These are phyloP conservation scores for Metellina segmentata DNA, from an alignment of 2,888 invertebrate species.

Conservation along the genomic window DNA sequence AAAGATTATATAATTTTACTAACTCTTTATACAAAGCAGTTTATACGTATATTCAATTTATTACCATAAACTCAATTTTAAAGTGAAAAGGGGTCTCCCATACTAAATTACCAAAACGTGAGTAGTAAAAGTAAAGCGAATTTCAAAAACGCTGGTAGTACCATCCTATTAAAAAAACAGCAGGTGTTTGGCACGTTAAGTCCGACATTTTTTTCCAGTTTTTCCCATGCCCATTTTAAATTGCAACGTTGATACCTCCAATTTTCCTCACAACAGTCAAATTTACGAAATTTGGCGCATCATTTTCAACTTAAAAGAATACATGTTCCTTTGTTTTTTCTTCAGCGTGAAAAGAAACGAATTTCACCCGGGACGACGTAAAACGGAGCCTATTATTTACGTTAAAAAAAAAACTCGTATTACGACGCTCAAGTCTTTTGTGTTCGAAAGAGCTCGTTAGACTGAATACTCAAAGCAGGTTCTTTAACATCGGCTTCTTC, in stretches of 20 bases:
- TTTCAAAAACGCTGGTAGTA: too few relatives aligned
- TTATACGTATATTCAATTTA: too few relatives aligned
- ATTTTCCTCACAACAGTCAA: not conserved
- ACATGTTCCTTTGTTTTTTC: not conserved
- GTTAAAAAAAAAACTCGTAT: slow-evolving; percentile 13
- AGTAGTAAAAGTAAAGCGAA: too few relatives aligned
- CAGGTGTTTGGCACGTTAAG: too few relatives aligned
- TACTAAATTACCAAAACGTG: not conserved
- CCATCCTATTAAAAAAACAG: too few relatives aligned
- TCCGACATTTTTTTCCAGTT: too few relatives aligned
- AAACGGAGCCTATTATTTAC: slow-evolving; percentile 15
- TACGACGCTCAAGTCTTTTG: slow-evolving; percentile 13
- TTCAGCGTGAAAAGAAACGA: not conserved
- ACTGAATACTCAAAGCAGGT: slow-evolving; percentile 10
- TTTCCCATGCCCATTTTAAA: not conserved
- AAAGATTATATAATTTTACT: too few relatives aligned
- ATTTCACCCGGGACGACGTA: not conserved
- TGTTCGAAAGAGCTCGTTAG: slow-evolving; percentile 29
- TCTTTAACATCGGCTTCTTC: slow-evolving; percentile 6
- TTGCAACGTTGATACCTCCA: not conserved
- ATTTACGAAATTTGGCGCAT: not conserved
- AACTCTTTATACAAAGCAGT: too few relatives aligned
- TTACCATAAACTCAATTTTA: not conserved
- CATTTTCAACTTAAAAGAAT: not conserved
- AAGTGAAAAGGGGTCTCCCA: not conserved